phyloP scores from a whole-genome alignment of 1,140 invertebrate species.

The Nomia melanderi region DNA sequence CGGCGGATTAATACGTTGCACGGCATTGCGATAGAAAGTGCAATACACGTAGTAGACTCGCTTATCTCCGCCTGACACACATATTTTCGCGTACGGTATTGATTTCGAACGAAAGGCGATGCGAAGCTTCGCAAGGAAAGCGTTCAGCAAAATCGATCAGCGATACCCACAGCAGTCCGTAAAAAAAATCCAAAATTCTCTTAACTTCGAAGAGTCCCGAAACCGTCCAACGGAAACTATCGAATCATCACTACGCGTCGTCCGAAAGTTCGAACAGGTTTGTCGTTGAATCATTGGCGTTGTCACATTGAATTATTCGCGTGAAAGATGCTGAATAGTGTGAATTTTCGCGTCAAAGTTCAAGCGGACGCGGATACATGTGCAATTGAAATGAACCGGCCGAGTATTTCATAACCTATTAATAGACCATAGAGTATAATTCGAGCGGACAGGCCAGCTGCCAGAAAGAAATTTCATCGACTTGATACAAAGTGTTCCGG shows the following conservation, averaged over 20 bases:
- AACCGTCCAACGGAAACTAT: too few species aligned
- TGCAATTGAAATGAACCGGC: not conserved
- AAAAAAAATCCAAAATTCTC: too few species aligned
- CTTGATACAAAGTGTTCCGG: not conserved
- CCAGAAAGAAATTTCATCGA: slow-evolving; percentile 24
- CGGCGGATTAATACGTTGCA: slow-evolving; percentile 10
- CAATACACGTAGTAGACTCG: slow-evolving; percentile 28
- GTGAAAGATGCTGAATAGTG: not conserved
- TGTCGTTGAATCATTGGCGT: too few species aligned
- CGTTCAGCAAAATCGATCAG: not conserved
- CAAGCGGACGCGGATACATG: not conserved
- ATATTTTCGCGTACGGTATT: slow-evolving; percentile 22
- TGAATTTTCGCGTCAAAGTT: slow-evolving; percentile 28
- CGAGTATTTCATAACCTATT: slow-evolving; percentile 4
- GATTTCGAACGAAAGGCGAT: not conserved
- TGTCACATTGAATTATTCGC: not conserved
- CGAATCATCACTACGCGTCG: too few species aligned
- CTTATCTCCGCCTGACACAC: slow-evolving; percentile 22
- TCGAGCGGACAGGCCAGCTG: not conserved
- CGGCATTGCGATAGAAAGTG: slow-evolving; percentile 40
- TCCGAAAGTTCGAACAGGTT: too few species aligned
- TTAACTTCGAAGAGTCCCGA: too few species aligned
- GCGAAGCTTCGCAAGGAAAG: not conserved
- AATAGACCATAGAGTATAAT: not conserved
- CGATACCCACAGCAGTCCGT: not conserved